Base-by-base conservation (phyloP, 2,797 vertebrate species). In the Anguilla megastoma region DNA sequence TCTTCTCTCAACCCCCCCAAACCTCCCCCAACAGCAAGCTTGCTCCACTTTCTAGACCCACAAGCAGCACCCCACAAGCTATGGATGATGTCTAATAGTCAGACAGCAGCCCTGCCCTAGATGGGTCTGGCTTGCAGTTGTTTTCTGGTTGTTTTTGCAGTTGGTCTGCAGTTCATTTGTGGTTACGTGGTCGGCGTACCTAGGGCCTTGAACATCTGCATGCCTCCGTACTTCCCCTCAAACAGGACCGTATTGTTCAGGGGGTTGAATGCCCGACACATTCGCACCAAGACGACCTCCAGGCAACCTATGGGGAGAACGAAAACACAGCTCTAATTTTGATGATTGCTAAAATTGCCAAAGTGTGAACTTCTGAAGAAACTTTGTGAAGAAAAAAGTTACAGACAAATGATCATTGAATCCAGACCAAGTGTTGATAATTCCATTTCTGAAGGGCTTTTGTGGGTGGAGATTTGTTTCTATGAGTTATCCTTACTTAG, bases 201-300 rank as follows among this genome's bases (percentile, higher is more conserved):
- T 92, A 99, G 96, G 91, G 98, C 96, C 97, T 99, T 99, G 94
- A 99, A 99, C 97, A 99, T 98, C 94, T 99, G 99, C 97, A 99
- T 99, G 91, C 99, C 98, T 93, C 98, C 98, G 88, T 99, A 99
- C 95, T 99, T 99, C 91, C 98, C 98, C 96, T 99, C 99, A 94
- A 99, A 99, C 91, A 99, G 97, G 94, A 99, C 99, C 71, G 98
- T 99, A 97, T 99, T 99, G 96, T 99, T 99, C 93, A 99, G 97
- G 90, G 99, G 98, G 92, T 99, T 99, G 95, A 99, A 99, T 88
- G 98, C 99, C 96, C 99, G 97, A 92, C 98, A 99, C 99, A 99
- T 99, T 96, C 99, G 96, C 91, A 99, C 98, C 95, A 99, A 96
- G 91, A 99, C 99, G 88, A 99, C 98, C 96, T 99, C 99, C 94